phyloP scores from a whole-genome alignment of 1,140 invertebrate species.

The Trachelipus rathkii region DNA sequence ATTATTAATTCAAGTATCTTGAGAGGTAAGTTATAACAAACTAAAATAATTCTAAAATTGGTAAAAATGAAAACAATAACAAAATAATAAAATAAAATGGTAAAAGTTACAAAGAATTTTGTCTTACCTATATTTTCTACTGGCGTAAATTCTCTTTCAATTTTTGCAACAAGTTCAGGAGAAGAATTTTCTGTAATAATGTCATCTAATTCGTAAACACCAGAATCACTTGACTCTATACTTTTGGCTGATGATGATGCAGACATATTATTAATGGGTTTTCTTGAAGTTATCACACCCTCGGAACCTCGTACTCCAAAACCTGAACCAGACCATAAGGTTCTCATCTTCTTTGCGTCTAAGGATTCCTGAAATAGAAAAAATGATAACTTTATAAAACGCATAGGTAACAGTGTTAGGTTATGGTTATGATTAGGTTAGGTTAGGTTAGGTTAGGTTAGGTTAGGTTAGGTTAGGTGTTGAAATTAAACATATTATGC shows the following conservation, averaged over 20 bases:
- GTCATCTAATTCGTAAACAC: constrained; percentile 1
- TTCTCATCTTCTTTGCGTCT: not conserved
- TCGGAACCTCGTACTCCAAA: not conserved
- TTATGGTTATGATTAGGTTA: too few species aligned
- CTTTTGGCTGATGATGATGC: not conserved
- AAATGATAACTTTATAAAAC: too few species aligned
- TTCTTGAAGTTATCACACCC: not conserved
- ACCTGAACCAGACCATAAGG: not conserved
- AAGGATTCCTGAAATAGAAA: not conserved
- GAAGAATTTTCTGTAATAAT: not conserved
- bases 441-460: too few species aligned
- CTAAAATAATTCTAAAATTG: too few species aligned
- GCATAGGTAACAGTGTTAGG: too few species aligned
- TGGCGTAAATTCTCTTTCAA: not conserved
- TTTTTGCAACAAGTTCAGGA: not conserved
- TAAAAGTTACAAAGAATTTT: too few species aligned
- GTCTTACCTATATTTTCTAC: not conserved
- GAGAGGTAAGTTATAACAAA: too few species aligned
- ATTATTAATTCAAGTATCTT: too few species aligned
- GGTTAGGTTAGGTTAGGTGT: too few species aligned
- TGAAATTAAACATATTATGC: too few species aligned
- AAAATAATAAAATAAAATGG: too few species aligned
- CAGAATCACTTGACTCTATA: not conserved
- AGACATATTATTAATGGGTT: not conserved
- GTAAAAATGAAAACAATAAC: too few species aligned